phyloP scores from a whole-genome alignment of 2,797 vertebrate genomes.

The Eulemur coronatus region DNA sequence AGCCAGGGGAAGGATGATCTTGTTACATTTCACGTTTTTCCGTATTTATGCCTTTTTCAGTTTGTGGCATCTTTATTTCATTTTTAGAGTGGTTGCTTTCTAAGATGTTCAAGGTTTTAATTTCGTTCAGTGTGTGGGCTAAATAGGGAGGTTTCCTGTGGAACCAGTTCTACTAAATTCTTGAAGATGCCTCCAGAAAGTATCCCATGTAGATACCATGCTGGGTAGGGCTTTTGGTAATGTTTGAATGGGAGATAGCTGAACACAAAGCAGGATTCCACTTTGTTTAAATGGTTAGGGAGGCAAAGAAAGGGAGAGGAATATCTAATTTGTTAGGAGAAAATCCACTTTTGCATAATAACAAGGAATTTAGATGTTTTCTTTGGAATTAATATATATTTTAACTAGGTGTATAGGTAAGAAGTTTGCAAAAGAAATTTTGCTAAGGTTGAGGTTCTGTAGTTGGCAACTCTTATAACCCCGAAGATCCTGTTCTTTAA shows the following conservation, averaged over 20 bases:
- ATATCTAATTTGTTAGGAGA: background rate
- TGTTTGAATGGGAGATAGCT: background rate
- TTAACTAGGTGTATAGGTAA: conserved; percentile 74
- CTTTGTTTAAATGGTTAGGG: background rate
- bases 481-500: conserved; percentile 66
- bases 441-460: conserved; percentile 70
- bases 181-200: conserved; percentile 46
- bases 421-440: conserved; percentile 65
- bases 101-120: conserved; percentile 41
- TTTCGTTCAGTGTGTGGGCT: conserved; percentile 58
- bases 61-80: conserved; percentile 28
- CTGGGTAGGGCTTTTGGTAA: background rate
- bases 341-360: conserved; percentile 51
- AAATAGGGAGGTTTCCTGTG: conserved; percentile 51
- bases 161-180: conserved; percentile 58
- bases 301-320: background rate
- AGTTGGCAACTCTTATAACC: conserved; percentile 73
- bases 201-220: background rate
- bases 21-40: background rate
- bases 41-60: background rate
- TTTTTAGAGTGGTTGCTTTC: conserved; percentile 4
- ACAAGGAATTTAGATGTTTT: conserved; percentile 55
- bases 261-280: background rate
- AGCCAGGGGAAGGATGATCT: background rate
- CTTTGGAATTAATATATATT: conserved; percentile 67